These are phyloP conservation scores for Polymixis flavicincta DNA, from an alignment of 2,888 invertebrate species.

Conservation along the genomic window DNA sequence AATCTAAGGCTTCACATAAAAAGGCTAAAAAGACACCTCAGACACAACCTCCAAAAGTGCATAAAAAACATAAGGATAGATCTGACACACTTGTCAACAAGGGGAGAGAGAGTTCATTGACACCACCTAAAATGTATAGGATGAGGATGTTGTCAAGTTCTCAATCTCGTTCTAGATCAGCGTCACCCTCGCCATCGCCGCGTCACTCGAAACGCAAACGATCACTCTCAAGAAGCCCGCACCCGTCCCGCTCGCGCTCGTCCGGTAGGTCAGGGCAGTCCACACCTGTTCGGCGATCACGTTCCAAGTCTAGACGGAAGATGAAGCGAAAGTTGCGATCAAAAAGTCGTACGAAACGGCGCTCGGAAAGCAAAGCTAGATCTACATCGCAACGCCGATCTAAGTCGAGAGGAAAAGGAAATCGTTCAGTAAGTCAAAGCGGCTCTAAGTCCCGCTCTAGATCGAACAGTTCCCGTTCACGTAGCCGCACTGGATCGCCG, in stretches of 20 bases:
- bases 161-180: conserved; percentile 77
- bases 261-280: conserved; percentile 73
- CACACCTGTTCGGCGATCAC: conserved; percentile 70
- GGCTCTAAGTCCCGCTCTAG: conserved; percentile 74
- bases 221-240: conserved; percentile 63
- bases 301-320: conserved; percentile 74
- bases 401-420: conserved; percentile 72
- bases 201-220: conserved; percentile 70
- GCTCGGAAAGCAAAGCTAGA: conserved; percentile 70
- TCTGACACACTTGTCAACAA: conserved; percentile 74
- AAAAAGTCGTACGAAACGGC: conserved; percentile 75
- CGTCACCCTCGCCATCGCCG: conserved; percentile 64
- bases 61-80: conserved; percentile 74
- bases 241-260: conserved; percentile 70
- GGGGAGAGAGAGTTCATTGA: conserved; percentile 80
- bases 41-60: conserved; percentile 78
- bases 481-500: conserved; percentile 76
- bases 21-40: conserved; percentile 75
- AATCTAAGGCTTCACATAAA: conserved; percentile 72
- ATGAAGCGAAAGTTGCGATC: conserved; percentile 74
- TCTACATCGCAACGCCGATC: conserved; percentile 73
- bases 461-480: conserved; percentile 74
- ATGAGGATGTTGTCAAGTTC: conserved; percentile 77
- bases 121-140: conserved; percentile 85
- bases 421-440: conserved; percentile 44